A percentile compares a stretch with the other conserved stretches of the same genome.
Conservation (phyloP, 2,113 vertebrate genomes). For the Martes martes region DNA sequence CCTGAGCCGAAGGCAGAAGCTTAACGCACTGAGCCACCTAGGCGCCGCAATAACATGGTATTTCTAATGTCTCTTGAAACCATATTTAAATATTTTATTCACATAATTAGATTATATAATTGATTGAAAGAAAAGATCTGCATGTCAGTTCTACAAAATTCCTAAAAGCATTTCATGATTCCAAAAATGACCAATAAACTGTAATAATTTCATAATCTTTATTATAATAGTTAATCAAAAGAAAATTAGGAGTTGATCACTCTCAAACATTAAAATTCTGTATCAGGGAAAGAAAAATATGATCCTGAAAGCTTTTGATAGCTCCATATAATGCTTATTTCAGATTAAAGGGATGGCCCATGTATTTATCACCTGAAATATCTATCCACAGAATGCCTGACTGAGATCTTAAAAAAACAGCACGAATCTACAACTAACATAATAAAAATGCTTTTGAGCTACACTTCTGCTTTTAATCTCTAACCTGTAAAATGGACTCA, state of each 20-base stretch:
- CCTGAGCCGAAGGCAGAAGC: too few species aligned
- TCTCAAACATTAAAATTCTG: constrained; percentile 33
- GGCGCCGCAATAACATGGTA: not conserved
- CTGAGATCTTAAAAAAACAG: constrained; percentile 14
- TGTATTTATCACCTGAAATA: not conserved
- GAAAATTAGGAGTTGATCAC: not conserved
- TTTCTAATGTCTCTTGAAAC: constrained; percentile 23
- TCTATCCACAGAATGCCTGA: not conserved
- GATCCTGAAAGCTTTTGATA: not conserved
- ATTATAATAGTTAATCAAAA: constrained; percentile 25
- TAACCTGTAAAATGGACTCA: not conserved
- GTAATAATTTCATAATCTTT: not conserved
- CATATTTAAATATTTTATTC: constrained; percentile 32
- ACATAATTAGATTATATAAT: constrained; percentile 4
- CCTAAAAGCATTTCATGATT: constrained; percentile 3
- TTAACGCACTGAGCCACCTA: too few species aligned
- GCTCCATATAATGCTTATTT: not conserved
- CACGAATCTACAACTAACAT: not conserved
- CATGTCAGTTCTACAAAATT: constrained; percentile 26
- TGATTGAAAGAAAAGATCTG: not conserved
- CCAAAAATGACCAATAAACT: constrained; percentile 25
- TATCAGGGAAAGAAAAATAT: not conserved
- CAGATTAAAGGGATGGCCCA: not conserved
- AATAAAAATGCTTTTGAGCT: not conserved
- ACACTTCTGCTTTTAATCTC: constrained; percentile 13